Conservation (phyloP, 2,888 invertebrate genomes). For the Agrilus biguttatus region DNA sequence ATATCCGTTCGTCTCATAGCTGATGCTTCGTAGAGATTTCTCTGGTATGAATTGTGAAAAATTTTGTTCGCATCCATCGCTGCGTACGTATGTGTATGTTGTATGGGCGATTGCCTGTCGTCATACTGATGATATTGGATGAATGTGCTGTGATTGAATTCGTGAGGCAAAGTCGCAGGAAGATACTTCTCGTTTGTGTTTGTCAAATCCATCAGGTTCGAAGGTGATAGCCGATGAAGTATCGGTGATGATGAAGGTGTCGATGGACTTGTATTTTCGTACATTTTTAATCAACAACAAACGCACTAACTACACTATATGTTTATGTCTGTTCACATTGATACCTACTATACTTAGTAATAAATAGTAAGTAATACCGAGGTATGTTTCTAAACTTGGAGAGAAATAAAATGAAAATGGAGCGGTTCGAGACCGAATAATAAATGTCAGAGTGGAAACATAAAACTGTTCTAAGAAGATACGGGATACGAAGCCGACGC, state of each 20-base stretch:
- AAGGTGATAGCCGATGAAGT: slow-evolving; percentile 19
- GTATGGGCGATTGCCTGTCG: slow-evolving; percentile 1
- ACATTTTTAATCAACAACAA: slow-evolving; percentile 17
- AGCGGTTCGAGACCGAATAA: neutral
- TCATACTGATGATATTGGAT: slow-evolving; percentile 3
- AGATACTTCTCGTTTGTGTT: slow-evolving; percentile 24
- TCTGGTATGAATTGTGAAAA: slow-evolving; percentile 10
- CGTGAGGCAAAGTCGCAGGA: slow-evolving; percentile 10
- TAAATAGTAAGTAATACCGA: no score
- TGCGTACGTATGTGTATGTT: slow-evolving; percentile 5
- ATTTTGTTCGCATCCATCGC: slow-evolving; percentile 7
- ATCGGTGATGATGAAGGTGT: slow-evolving; percentile 22
- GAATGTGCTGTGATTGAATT: slow-evolving; percentile 7
- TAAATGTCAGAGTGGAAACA: neutral
- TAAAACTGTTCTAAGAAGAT: neutral
- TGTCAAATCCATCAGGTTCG: slow-evolving; percentile 28
- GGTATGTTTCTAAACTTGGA: no score
- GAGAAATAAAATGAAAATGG: neutral
- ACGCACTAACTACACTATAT: slow-evolving; percentile 20
- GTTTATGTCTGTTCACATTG: no score
- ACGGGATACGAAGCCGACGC: neutral
- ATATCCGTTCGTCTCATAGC: neutral
- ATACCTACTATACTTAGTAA: no score
- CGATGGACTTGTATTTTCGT: slow-evolving; percentile 20
- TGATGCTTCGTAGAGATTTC: neutral